Evolutionary conservation across 2,888 invertebrate genomes (phyloP), one percentile per base, ranked within the genome.

Genomic region (Thera britannica): DNA sequence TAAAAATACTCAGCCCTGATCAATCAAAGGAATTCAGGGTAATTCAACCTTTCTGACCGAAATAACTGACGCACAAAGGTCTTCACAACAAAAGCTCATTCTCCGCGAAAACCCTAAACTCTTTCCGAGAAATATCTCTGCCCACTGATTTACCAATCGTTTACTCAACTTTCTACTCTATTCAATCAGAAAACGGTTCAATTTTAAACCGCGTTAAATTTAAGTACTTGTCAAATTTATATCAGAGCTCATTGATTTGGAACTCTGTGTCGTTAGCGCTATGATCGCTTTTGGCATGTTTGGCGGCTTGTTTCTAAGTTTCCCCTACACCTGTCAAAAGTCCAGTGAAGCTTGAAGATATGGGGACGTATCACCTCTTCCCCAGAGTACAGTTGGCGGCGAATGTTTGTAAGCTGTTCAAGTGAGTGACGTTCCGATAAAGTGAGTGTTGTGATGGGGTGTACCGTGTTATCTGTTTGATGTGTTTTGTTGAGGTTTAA

Each of bases 301-400:
- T 6, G 60, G 67, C 65, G 67, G 58, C 44, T 67, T 65, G 69
- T 70, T 75, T 66, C 65, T 60, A 72, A 75, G 71, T 64, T 69
- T 75, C 77, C 79, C 82, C 80, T 74, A 74, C 72, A 83, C 84
- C 86, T 86, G 87, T 86, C 87, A 87, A 77, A 79, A 71, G 77
- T 75, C 72, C 75, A 84, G 70, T 80, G 82, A 83, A 77, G 83
- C 82, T 79, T 82, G 79, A 83, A 86, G 84, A 85, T 85, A 85
- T 85, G 82, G 77, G 77, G 70, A 78, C 75, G 71, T 74, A 76
- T 83, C 83, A 86, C 81, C 80, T 78, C 76, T 76, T 78, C 77
- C 74, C 78, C 74, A 71, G 70, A 78, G 71, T 75, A 75, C 75
- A 77, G 79, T 76, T 57, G 61, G 68, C 66, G 58, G 67, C 64